These are phyloP conservation scores for Paedocypris micromegethes DNA, from an alignment of 2,797 vertebrate species.

Conservation along the genomic window DNA sequence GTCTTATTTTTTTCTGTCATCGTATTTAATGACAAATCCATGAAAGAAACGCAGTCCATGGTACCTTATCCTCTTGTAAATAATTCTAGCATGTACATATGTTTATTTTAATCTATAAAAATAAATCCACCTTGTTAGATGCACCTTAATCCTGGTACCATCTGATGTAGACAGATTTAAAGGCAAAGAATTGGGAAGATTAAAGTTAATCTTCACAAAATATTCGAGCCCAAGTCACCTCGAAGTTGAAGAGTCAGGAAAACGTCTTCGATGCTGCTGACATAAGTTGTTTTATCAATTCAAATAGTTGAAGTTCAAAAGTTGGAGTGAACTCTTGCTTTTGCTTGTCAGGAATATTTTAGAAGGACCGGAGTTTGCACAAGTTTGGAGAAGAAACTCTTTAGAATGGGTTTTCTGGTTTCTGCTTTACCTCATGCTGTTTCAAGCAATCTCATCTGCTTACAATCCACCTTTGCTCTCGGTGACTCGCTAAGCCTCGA, in stretches of 20 bases:
- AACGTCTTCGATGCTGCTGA: conserved; percentile 57
- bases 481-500: conserved; percentile 22
- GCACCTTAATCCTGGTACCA: conserved; percentile 2
- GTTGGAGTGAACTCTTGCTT: conserved; percentile 15
- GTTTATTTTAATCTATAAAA: too few relatives aligned
- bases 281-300: conserved; percentile 32
- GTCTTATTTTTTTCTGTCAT: conserved; percentile 25
- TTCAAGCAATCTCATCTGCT: conserved; percentile 40
- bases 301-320: conserved; percentile 8
- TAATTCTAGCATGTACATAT: not conserved
- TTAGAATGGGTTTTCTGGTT: not conserved
- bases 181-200: conserved; percentile 6
- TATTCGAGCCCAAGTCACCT: conserved; percentile 33
- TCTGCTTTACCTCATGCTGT: conserved; percentile 32
- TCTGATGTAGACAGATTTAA: not conserved
- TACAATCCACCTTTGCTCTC: conserved; percentile 29
- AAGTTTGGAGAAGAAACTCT: conserved; percentile 11
- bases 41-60: too few relatives aligned
- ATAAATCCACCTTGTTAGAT: conserved; percentile 7
- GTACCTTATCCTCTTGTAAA: too few relatives aligned
- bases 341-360: conserved; percentile 18
- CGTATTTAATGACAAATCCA: conserved; percentile 26
- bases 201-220: conserved; percentile 31
- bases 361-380: conserved; percentile 11
- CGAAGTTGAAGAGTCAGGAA: conserved; percentile 52